A percentile compares a stretch with the other conserved stretches of the same genome.
These are phyloP conservation scores for Urophycis tenuis DNA, from an alignment of 2,797 vertebrate species.

Conservation along the genomic window DNA sequence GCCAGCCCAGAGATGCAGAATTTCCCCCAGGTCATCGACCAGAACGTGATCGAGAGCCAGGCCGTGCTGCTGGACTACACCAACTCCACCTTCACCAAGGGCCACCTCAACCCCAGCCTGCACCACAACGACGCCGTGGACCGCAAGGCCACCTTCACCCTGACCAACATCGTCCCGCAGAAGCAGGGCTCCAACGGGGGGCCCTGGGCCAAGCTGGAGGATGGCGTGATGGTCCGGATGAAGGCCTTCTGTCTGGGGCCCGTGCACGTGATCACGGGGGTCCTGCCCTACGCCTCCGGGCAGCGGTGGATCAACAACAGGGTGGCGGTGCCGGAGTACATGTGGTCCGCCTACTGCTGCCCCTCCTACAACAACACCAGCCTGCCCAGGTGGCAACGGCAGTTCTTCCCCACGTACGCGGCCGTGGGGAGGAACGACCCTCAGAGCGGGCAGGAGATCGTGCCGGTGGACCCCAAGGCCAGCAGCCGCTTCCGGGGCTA, in stretches of 20 bases:
- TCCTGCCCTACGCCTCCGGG: slow-evolving; percentile 41
- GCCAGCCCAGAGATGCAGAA: slow-evolving; percentile 50
- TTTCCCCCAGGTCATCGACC: slow-evolving; percentile 36
- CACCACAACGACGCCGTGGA: slow-evolving; percentile 44
- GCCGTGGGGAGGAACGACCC: slow-evolving; percentile 60
- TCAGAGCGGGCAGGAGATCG: slow-evolving; percentile 53
- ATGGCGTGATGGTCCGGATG: slow-evolving; percentile 5
- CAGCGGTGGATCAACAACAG: slow-evolving; percentile 41
- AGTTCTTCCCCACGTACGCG: slow-evolving; percentile 53
- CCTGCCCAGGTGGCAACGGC: slow-evolving; percentile 9
- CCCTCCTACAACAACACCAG: slow-evolving; percentile 39
- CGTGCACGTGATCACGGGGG: slow-evolving; percentile 58
- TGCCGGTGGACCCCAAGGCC: slow-evolving; percentile 34
- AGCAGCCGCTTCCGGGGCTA: slow-evolving; percentile 37
- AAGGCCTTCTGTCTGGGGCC: slow-evolving; percentile 34
- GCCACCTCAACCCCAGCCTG: slow-evolving; percentile 63
- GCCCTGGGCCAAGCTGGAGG: slow-evolving; percentile 49
- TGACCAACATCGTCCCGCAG: slow-evolving; percentile 65
- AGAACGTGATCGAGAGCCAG: slow-evolving; percentile 64
- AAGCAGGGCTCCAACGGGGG: slow-evolving; percentile 48
- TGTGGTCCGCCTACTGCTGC: slow-evolving; percentile 69
- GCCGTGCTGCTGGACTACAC: slow-evolving; percentile 54
- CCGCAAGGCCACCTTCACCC: slow-evolving; percentile 59
- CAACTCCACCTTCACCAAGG: slow-evolving; percentile 55
- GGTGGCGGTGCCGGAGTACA: slow-evolving; percentile 62